phyloP scores from a whole-genome alignment of 1,140 invertebrate species.

The Neodiprion fabricii region DNA sequence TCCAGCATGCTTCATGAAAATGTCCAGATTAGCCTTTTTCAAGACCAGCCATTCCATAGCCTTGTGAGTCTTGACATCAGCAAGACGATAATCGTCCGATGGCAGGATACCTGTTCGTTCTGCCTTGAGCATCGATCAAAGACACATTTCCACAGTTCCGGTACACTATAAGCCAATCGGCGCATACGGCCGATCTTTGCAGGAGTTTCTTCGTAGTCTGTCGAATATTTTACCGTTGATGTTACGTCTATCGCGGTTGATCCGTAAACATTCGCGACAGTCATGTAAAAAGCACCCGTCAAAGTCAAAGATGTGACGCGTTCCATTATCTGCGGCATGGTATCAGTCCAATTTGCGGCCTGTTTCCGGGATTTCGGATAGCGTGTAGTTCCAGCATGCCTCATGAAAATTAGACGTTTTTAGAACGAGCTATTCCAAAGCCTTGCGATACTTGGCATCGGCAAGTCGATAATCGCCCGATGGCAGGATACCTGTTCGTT shows the following conservation, averaged over 20 bases:
- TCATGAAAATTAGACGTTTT: neutral
- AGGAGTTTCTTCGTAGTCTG: constrained; percentile 12
- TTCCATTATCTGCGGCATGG: neutral
- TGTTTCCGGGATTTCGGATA: neutral
- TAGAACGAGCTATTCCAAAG: neutral
- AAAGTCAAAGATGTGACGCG: constrained; percentile 23
- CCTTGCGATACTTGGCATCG: neutral
- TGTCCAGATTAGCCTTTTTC: neutral
- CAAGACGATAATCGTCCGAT: neutral
- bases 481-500: neutral
- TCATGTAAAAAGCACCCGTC: constrained; percentile 33
- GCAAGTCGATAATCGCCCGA: neutral
- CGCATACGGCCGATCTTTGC: neutral
- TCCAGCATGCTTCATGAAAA: neutral
- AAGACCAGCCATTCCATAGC: neutral
- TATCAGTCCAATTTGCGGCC: neutral
- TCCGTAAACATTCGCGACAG: constrained; percentile 8
- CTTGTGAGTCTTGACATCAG: neutral
- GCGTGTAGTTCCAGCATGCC: neutral
- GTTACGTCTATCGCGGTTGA: constrained; percentile 16
- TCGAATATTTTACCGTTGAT: neutral
- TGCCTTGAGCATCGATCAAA: neutral
- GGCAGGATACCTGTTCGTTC: neutral
- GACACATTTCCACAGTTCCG: neutral
- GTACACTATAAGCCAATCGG: neutral